phyloP scores from a whole-genome alignment of 2,797 vertebrate genomes.

The Fundulus diaphanus region DNA sequence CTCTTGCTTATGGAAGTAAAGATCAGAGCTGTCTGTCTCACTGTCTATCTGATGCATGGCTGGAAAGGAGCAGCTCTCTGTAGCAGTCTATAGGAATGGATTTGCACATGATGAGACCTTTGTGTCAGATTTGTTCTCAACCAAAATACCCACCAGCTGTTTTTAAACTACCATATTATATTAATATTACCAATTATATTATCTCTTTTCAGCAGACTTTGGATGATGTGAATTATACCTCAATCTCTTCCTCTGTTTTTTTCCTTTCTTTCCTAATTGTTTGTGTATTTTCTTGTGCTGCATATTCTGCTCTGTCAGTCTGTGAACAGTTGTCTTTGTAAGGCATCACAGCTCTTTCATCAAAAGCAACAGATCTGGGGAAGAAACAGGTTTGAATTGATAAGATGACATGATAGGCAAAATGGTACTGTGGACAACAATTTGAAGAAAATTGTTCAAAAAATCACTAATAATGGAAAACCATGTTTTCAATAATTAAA shows the following conservation, averaged over 20 bases:
- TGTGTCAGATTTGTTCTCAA: slow-evolving; percentile 23
- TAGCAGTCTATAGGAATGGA: slow-evolving; percentile 16
- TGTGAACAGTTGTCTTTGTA: slow-evolving; percentile 45
- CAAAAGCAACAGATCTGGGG: slow-evolving; percentile 44
- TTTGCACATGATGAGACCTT: slow-evolving; percentile 35
- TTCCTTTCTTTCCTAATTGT: slow-evolving; percentile 27
- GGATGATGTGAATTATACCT: not conserved
- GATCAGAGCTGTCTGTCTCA: slow-evolving; percentile 61
- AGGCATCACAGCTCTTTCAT: slow-evolving; percentile 37
- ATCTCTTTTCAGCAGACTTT: slow-evolving; percentile 5
- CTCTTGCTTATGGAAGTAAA: slow-evolving; percentile 74
- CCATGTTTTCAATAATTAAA: slow-evolving; percentile 78
- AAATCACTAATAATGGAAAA: slow-evolving; percentile 73
- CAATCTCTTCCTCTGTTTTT: slow-evolving; percentile 16
- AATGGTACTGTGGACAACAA: slow-evolving; percentile 49
- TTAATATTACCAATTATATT: slow-evolving; percentile 7
- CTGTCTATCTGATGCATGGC: slow-evolving; percentile 40
- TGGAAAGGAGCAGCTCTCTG: slow-evolving; percentile 39
- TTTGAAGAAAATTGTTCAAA: slow-evolving; percentile 64
- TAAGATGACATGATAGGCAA: slow-evolving; percentile 61
- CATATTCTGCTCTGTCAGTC: slow-evolving; percentile 23
- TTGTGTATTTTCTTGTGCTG: slow-evolving; percentile 26
- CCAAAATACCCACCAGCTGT: slow-evolving; percentile 20
- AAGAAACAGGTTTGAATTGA: slow-evolving; percentile 58
- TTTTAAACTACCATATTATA: slow-evolving; percentile 7